Percentiles rank a stretch among this genome's conserved stretches.
Conservation (phyloP, 2,888 invertebrate genomes). For the Chloroclystis v-ata region DNA sequence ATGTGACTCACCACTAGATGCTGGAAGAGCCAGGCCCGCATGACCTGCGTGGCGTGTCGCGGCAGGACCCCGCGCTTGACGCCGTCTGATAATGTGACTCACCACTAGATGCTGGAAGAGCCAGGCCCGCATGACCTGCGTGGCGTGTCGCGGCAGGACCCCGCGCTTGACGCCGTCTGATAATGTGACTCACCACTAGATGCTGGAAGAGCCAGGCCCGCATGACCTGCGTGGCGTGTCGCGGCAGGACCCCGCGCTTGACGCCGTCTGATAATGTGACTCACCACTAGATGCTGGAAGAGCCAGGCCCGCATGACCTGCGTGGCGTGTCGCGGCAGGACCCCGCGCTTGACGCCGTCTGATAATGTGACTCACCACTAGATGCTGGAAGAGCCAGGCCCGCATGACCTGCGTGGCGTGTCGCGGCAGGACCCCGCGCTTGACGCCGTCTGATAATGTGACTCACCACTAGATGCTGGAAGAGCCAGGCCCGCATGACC, state of each 20-base stretch:
- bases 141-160: constrained; percentile 96
- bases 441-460: constrained; percentile 74
- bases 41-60: constrained; percentile 40
- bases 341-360: constrained; percentile 88
- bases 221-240: constrained; percentile 93
- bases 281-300: constrained; percentile 26
- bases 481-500: not conserved
- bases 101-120: constrained; percentile 16
- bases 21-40: constrained; percentile 3
- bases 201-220: constrained; percentile 35
- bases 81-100: constrained; percentile 41
- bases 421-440: constrained; percentile 87
- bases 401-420: constrained; percentile 81
- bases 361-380: constrained; percentile 43
- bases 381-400: constrained; percentile 16
- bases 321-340: constrained; percentile 96
- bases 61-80: constrained; percentile 59
- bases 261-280: constrained; percentile 60
- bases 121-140: constrained; percentile 78
- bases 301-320: constrained; percentile 79
- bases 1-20: not conserved
- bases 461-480: constrained; percentile 42
- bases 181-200: constrained; percentile 11
- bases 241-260: constrained; percentile 95
- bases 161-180: constrained; percentile 85